These are phyloP conservation scores for Penaeus japonicus DNA, from an alignment of 1,140 invertebrate genomes.

Conservation along the genomic window DNA sequence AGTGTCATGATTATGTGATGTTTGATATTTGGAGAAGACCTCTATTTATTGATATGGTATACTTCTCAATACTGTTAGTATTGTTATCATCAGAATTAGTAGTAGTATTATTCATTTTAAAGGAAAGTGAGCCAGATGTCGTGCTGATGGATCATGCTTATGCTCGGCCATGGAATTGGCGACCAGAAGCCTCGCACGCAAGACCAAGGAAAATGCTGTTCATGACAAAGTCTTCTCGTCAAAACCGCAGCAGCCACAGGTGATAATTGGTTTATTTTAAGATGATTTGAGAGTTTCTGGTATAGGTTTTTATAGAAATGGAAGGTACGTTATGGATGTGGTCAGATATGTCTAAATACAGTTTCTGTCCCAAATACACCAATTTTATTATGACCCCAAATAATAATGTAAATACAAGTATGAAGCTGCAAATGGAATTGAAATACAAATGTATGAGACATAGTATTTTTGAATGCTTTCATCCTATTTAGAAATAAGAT, in stretches of 20 bases:
- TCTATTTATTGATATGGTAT: background rate
- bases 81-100: background rate
- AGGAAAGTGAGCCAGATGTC: conserved; percentile 61
- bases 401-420: too few species aligned
- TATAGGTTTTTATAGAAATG: too few species aligned
- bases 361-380: too few species aligned
- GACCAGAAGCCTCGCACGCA: conserved; percentile 73
- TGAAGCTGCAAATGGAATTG: too few species aligned
- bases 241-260: conserved; percentile 56
- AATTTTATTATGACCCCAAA: too few species aligned
- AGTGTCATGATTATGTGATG: background rate
- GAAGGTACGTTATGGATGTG: too few species aligned
- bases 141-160: conserved; percentile 74
- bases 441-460: too few species aligned
- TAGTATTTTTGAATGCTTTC: too few species aligned
- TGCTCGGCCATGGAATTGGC: conserved; percentile 75
- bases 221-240: conserved; percentile 55
- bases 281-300: background rate
- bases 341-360: too few species aligned
- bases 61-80: background rate
- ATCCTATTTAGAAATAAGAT: too few species aligned
- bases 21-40: background rate
- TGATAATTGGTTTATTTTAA: conserved; percentile 63
- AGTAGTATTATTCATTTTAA: background rate
- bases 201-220: conserved; percentile 71